Conservation (phyloP, 2,113 vertebrate species). For the Ammospiza caudacuta region DNA sequence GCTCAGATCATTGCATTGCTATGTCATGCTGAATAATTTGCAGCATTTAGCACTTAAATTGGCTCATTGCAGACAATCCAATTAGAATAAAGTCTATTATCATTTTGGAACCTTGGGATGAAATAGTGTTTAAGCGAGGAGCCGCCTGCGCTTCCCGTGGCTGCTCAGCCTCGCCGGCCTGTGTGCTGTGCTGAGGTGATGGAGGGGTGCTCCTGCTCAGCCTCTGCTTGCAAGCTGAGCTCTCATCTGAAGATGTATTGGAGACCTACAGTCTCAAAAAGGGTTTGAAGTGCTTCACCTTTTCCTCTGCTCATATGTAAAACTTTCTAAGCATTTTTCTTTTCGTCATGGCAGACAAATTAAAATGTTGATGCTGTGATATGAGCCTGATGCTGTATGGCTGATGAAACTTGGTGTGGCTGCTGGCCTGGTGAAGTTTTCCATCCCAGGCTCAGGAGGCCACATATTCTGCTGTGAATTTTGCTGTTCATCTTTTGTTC, state of each 20-base stretch:
- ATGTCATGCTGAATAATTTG: constrained; percentile 90
- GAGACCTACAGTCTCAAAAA: not conserved
- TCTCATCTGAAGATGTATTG: not conserved
- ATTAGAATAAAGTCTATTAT: constrained; percentile 86
- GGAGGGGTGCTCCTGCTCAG: not conserved
- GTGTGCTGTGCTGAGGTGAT: not conserved
- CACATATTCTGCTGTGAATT: not conserved
- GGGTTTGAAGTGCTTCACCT: not conserved
- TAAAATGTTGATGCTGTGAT: not conserved
- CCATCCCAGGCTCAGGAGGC: not conserved
- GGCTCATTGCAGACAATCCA: constrained; percentile 85
- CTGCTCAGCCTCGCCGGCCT: constrained; percentile 12
- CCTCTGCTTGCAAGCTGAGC: not conserved
- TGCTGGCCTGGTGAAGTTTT: not conserved
- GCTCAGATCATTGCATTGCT: constrained; percentile 86
- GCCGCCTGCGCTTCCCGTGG: not conserved
- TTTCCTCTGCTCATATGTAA: not conserved
- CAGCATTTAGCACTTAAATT: constrained; percentile 90
- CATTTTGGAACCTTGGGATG: constrained; percentile 81
- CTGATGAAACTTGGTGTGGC: not conserved
- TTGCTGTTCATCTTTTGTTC: not conserved
- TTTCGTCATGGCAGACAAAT: not conserved
- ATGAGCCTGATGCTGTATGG: not conserved
- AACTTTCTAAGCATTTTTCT: not conserved
- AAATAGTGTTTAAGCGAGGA: constrained; percentile 72